phyloP scores from a whole-genome alignment of 2,113 vertebrate genomes.

The Phalacrocorax brasilianus region DNA sequence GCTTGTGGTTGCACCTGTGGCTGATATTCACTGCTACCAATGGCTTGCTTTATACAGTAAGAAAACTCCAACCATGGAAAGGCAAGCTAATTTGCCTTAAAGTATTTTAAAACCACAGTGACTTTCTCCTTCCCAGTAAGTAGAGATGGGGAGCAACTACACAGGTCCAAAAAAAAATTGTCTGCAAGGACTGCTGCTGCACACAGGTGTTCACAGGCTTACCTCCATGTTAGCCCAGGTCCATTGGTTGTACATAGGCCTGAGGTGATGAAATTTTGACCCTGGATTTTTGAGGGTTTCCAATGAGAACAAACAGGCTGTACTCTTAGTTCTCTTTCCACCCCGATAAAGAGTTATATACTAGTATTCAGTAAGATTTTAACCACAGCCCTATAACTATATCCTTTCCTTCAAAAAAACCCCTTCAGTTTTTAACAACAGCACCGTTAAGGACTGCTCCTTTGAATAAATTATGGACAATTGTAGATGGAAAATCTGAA shows the following conservation, averaged over 20 bases:
- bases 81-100: neutral
- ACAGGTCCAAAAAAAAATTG: neutral
- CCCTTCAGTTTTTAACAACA: neutral
- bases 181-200: neutral
- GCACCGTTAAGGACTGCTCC: neutral
- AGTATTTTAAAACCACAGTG: neutral
- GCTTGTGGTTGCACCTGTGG: neutral
- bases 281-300: neutral
- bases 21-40: neutral
- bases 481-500: neutral
- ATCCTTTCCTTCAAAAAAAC: neutral
- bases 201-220: neutral
- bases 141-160: neutral
- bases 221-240: neutral
- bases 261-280: neutral
- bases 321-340: neutral
- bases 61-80: neutral
- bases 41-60: accelerated
- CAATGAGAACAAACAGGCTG: neutral
- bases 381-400: neutral
- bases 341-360: neutral
- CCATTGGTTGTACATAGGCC: neutral
- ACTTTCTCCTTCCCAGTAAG: neutral
- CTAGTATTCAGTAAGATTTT: neutral
- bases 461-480: neutral